A percentile compares a stretch with the other conserved stretches of the same genome.
Conservation (phyloP, 1,140 invertebrate species). For the Protaetia brevitarsis region DNA sequence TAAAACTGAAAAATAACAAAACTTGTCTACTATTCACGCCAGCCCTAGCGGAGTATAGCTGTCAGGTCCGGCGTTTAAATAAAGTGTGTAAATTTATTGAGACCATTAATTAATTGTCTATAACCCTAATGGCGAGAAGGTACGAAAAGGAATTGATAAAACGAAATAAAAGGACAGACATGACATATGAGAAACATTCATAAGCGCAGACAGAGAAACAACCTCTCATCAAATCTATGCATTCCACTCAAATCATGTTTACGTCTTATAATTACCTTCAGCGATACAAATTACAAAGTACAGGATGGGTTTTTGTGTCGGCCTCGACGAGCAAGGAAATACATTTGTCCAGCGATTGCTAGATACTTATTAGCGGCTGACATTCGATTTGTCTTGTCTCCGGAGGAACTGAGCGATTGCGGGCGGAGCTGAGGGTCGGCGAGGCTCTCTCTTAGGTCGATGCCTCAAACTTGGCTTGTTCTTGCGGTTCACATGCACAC, state of each 20-base stretch:
- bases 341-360: constrained; percentile 50
- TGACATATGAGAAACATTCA: constrained; percentile 23
- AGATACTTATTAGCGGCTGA: constrained; percentile 50
- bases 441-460: constrained; percentile 29
- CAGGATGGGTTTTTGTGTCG: constrained; percentile 46
- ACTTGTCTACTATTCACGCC: background rate
- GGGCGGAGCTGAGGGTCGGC: constrained; percentile 35
- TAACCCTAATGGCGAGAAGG: constrained; percentile 1
- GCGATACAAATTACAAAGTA: constrained; percentile 50
- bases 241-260: constrained; percentile 37
- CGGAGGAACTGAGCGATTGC: constrained; percentile 42
- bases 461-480: background rate
- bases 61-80: background rate
- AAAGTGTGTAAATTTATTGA: constrained; percentile 10
- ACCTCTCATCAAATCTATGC: constrained; percentile 43
- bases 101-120: constrained; percentile 18
- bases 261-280: constrained; percentile 47
- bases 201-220: constrained; percentile 29
- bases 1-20: background rate
- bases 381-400: constrained; percentile 52
- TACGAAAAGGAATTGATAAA: constrained; percentile 17
- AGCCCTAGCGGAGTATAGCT: background rate
- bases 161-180: constrained; percentile 15
- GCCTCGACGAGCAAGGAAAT: constrained; percentile 32
- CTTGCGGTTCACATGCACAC: constrained; percentile 3